Evolutionary conservation across 2,888 invertebrate genomes (phyloP), one percentile per base, ranked within the genome.

Genomic region (Acanthosepion lycidas): DNA sequence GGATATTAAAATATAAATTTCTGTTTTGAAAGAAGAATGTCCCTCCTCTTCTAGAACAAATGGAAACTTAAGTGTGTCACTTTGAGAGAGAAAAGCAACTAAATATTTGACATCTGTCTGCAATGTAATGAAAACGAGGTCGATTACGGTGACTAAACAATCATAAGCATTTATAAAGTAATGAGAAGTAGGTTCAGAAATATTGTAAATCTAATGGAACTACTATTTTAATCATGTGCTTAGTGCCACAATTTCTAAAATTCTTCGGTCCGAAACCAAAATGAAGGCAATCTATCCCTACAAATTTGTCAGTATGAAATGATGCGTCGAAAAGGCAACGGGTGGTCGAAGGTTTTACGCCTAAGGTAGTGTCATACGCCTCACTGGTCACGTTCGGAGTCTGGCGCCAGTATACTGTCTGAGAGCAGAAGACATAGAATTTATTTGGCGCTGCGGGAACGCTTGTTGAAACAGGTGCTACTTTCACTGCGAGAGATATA

Each of bases 211-310:
- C 23, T 59, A 23, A 59, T 23, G 59, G 26, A 59, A 59, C 26
- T 59, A 23, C 23, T 18, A 18, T 59, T 78, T 78, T 78, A 26
- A 23, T 9, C 18, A 78, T 78, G 78, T 3, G n/a, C 15, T 3
- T 78, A 12, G 78, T 3, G 78, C 28, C 28, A 78, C 28, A 78
- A n/a, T 12, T 78, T n/a, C 28, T 8, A 78, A 78, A 78, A n/a
- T 78, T 78, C 28, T 78, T 78, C n/a, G 0, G n/a, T n/a, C n/a
- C n/a, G 1, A 78, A 78, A 78, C 78, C n/a, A 78, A 78, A 78
- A 78, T n/a, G 78, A 78, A n/a, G 78, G 78, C n/a, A 78, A 78
- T 78, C n/a, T 78, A 78, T n/a, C n/a, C 78, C n/a, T 15, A n/a
- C 78, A 78, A 78, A 78, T 78, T n/a, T 78, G 5, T n/a, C 78